Base-by-base conservation (phyloP, 2,888 invertebrate genomes). In the Thereva unica region DNA sequence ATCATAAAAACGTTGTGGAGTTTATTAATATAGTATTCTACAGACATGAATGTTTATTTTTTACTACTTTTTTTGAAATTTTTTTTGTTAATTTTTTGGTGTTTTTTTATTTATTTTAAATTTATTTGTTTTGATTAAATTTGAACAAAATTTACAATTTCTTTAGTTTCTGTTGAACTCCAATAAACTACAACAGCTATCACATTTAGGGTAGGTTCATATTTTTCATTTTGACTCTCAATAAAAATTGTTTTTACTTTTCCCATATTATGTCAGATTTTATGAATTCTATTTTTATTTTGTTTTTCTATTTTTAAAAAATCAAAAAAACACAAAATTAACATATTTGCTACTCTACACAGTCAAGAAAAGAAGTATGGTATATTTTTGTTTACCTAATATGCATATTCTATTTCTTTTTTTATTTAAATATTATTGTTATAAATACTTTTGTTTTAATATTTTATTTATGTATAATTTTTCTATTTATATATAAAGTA, bases 241-340 rank as follows among this genome's bases (percentile, higher is more conserved):
- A 40, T 41, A 41, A 38, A 5, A 55, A 55, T 42, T 44, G n/a
- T 52, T 35, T 41, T 41, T 38, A 41, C 35, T 53, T 59, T 67
- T 70, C 68, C 70, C 70, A 67, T 67, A 52, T 68, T 65, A 57
- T 65, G 70, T 70, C 70, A 70, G 70, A 70, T 68, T 68, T 55
- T 53, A 55, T 38, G 41, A 41, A n/a, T 64, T 41, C 47, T 9
- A 8, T 45, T 45, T 9, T n/a, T 44, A 10, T 45, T 45, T 45
- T 45, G 9, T 64, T 49, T 45, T 61, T 12, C n/a, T 23, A n/a
- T n/a, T n/a, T n/a, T n/a, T n/a, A n/a, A n/a, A n/a, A 9, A 63
- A 23, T 40, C 42, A n/a, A 47, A 38, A 34, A 42, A 37, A 40
- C 41, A 37, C 35, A 41, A 40, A 44, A 7, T 41, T 53, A 64